These are phyloP conservation scores for Acanthiza pusilla DNA, from an alignment of 2,797 vertebrate genomes.

Conservation along the genomic window DNA sequence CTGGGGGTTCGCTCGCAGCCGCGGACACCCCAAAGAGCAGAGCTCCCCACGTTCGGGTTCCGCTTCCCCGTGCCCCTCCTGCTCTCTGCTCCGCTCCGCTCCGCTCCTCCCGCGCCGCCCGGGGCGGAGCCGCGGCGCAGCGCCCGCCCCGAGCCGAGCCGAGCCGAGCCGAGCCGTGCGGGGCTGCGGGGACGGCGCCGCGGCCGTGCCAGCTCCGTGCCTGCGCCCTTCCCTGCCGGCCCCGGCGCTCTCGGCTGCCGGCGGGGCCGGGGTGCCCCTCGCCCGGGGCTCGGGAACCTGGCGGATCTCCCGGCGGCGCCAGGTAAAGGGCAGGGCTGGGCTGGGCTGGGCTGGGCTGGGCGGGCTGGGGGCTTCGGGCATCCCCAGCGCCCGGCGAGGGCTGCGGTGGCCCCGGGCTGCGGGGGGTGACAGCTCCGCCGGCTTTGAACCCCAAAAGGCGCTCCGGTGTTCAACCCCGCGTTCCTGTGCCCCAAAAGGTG, in stretches of 20 bases:
- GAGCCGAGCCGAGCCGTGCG: neutral
- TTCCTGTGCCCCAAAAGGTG: neutral
- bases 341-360: neutral
- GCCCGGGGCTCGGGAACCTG: neutral
- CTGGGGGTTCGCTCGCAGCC: neutral
- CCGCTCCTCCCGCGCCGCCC: neutral
- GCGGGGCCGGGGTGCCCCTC: neutral
- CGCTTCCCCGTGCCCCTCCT: neutral
- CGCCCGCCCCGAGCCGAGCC: neutral
- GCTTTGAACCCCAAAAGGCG: neutral
- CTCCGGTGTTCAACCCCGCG: neutral
- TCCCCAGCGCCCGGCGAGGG: no score
- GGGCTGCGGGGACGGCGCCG: neutral
- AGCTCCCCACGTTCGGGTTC: fast-evolving
- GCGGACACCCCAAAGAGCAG: neutral
- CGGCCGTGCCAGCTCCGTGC: neutral
- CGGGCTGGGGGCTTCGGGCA: neutral
- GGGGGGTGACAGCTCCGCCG: neutral
- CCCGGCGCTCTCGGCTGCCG: neutral
- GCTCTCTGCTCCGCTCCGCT: neutral
- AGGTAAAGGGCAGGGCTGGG: neutral
- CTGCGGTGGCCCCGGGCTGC: neutral
- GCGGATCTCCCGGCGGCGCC: neutral
- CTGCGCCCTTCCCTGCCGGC: neutral
- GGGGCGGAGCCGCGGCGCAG: constrained; percentile 30